Percentiles rank a stretch among this genome's conserved stretches.
phyloP scores from a whole-genome alignment of 2,797 vertebrate genomes.

The Tenualosa ilisha region DNA sequence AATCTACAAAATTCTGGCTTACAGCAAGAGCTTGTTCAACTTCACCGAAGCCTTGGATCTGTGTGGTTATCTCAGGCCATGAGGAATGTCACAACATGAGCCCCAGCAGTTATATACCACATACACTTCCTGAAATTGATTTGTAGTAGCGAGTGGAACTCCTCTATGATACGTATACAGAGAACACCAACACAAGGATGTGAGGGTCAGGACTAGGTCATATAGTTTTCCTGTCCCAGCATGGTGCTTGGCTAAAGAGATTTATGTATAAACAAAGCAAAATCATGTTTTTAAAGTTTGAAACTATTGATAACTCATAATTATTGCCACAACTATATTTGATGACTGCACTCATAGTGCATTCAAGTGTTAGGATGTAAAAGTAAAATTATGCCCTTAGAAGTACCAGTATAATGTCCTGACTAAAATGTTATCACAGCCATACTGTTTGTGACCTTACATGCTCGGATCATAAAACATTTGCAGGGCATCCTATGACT shows the following conservation, averaged over 20 bases:
- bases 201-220: neutral
- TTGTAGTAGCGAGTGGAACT: neutral
- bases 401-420: no score
- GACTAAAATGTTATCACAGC: no score
- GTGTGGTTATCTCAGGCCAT: neutral
- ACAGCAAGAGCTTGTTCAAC: neutral
- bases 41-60: neutral
- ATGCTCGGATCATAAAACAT: no score
- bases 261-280: no score
- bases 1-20: neutral
- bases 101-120: neutral
- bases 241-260: neutral
- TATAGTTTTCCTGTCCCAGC: neutral
- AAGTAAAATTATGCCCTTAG: no score
- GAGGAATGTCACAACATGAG: neutral
- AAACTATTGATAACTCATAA: no score
- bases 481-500: neutral
- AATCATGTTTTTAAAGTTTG: no score
- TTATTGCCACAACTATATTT: no score
- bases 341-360: no score
- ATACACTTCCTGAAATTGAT: neutral
- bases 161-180: neutral
- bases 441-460: no score
- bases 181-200: neutral
- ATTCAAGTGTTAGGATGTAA: no score